Evolutionary conservation across 2,888 invertebrate species (phyloP).

Genomic region (Octonoba sinensis): DNA sequence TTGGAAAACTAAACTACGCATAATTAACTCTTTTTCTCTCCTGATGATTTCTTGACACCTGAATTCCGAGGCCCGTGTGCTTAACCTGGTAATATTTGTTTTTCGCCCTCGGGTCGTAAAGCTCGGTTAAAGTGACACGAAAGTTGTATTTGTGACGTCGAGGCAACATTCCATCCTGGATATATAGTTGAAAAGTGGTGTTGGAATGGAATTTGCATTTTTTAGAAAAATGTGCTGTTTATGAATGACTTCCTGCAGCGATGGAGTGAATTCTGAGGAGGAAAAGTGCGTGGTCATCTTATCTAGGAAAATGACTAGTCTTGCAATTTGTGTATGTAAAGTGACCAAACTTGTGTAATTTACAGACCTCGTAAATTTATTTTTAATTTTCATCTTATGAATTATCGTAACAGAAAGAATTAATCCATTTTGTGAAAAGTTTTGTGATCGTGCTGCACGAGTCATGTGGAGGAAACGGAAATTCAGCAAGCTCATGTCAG

Average conservation of each 20-base stretch:
- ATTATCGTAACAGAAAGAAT: too few species aligned
- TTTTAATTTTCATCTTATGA: too few species aligned
- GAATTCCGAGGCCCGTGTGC: neutral
- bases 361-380: too few species aligned
- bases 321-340: too few species aligned
- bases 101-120: slow-evolving; percentile 63
- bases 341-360: too few species aligned
- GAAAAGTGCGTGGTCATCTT: too few species aligned
- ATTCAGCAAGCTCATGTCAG: too few species aligned
- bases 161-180: slow-evolving; percentile 57
- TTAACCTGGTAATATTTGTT: slow-evolving; percentile 53
- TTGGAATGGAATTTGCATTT: slow-evolving; percentile 7
- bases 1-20: too few species aligned
- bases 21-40: neutral
- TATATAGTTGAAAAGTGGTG: slow-evolving; percentile 34
- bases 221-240: neutral
- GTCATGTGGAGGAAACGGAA: too few species aligned
- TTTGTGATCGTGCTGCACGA: too few species aligned
- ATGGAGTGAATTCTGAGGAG: neutral
- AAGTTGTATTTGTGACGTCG: slow-evolving; percentile 60
- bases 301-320: too few species aligned
- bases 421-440: too few species aligned
- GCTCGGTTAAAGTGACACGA: slow-evolving; percentile 59
- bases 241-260: neutral
- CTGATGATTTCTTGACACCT: slow-evolving; percentile 18